Base-by-base conservation (phyloP, 2,888 invertebrate genomes). In the Eupithecia abbreviata region DNA sequence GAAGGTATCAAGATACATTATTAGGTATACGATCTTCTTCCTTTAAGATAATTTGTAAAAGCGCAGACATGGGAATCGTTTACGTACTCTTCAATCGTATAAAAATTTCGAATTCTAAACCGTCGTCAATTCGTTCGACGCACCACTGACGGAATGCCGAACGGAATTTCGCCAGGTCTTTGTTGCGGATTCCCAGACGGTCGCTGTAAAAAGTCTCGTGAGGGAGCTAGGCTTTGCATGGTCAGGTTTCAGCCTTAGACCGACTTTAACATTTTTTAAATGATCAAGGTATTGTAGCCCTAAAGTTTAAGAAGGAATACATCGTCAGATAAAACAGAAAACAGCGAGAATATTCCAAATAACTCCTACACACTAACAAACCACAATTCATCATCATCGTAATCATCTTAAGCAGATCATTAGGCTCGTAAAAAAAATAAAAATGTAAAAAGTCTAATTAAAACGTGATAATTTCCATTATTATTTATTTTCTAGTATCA, bases 161-260 rank as follows among this genome's bases (percentile, higher is more conserved):
- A 89, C 91, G 93, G 93, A 93, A 93, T 94, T 90, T 90, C 88
- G 90, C 86, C 85, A 85, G 88, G 86, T 90, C 94, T 93, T 93
- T 92, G 94, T 92, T 90, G 90, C 90, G 88, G 94, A 95, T 95
- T 94, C 95, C 92, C 95, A 95, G 95, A 95, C 95, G 90, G 89
- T 90, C 91, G 90, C 90, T 85, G 92, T 90, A 95, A 95, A 95
- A 95, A 94, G 93, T 45, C 9, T 15, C 91, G 90, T n/a, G 18
- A 49, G 45, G 69, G 69, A 69, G 18, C 89, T 92, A 93, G 92
- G 93, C 93, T 91, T 92, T 30, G 13, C 13, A 45, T n/a, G 45
- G 62, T 30, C 55, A 62, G 18, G 18, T 13, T 45, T 45, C 7
- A 45, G 45, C 45, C 45, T 45, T 45, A 45, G 45, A 45, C 45